Base-by-base conservation (phyloP, 2,797 vertebrate species). In the Chelon labrosus region DNA sequence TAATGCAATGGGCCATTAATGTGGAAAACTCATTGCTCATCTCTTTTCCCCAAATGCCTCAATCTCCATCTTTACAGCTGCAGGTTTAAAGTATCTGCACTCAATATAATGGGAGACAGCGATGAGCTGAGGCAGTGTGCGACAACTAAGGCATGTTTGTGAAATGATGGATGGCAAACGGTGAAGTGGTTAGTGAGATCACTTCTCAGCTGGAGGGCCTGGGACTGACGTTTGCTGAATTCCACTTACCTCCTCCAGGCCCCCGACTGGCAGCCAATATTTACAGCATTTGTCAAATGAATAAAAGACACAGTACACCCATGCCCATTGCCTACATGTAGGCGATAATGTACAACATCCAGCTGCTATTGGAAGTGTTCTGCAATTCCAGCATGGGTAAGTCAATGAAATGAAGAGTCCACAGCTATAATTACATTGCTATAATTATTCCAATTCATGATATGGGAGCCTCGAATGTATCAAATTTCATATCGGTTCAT, bases 21-120 rank as follows among this genome's bases (percentile, higher is more conserved):
- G 46, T 42, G 31, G 19, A 71, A 78, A 58, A 68, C 54, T 66
- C 49, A 70, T 72, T 54, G 56, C 59, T 79, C 75, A 75, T 68
- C n/a, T 77, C 49, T 70, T 62, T 72, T n/a, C 54, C 35, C 27
- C 12, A 52, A 67, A 70, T 39, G 27, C 25, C n/a, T 60, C 50
- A 38, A 49, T 31, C 25, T 65, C 17, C 31, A 49, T 59, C 12
- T 71, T 47, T 49, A 49, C 38, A 68, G 51, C 27, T 42, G 3
- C 16, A 46, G n/a, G 12, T 72, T 55, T 73, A 11, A 75, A 57
- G 46, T 35, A 50, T 54, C 10, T 46, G 37, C 35, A 46, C 13
- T 58, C 13, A 46, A 3, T 41, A 22, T 59, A 39, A 64, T 10
- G 16, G 38, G 47, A 53, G 54, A 55, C 22, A 5, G 27, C 17